Conservation (phyloP, 2,113 vertebrate genomes). For the Heteronetta atricapilla region DNA sequence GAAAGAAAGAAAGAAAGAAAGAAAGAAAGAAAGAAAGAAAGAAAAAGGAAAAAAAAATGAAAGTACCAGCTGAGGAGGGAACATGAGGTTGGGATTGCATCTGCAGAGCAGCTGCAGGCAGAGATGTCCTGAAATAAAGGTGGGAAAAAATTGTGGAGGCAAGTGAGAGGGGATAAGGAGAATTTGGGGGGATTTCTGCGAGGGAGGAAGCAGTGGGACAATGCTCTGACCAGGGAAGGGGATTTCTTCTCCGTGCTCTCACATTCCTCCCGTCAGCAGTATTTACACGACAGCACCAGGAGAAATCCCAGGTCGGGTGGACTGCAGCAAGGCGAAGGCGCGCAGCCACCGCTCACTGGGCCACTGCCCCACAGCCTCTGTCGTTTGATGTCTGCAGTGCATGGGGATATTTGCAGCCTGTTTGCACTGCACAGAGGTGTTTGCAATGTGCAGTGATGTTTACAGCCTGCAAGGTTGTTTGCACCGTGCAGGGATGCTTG, state of each 20-base stretch:
- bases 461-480: neutral
- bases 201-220: neutral
- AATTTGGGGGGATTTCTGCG: neutral
- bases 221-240: neutral
- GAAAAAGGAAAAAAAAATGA: neutral
- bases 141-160: rapidly evolving
- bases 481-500: no score
- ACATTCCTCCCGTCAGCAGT: neutral
- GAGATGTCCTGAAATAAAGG: neutral
- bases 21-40: neutral
- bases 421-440: neutral
- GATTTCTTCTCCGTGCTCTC: neutral
- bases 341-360: no score
- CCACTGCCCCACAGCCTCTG: no score
- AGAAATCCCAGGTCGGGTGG: neutral
- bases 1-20: no score
- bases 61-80: neutral
- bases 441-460: neutral
- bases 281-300: neutral
- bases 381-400: neutral
- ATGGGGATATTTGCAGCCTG: neutral
- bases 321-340: neutral
- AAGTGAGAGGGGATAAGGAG: rapidly evolving
- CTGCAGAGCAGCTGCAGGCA: slow-evolving; percentile 49
- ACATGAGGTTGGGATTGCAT: neutral